Base-by-base conservation (phyloP, 1,140 invertebrate species). In the Holotrichia oblita region DNA sequence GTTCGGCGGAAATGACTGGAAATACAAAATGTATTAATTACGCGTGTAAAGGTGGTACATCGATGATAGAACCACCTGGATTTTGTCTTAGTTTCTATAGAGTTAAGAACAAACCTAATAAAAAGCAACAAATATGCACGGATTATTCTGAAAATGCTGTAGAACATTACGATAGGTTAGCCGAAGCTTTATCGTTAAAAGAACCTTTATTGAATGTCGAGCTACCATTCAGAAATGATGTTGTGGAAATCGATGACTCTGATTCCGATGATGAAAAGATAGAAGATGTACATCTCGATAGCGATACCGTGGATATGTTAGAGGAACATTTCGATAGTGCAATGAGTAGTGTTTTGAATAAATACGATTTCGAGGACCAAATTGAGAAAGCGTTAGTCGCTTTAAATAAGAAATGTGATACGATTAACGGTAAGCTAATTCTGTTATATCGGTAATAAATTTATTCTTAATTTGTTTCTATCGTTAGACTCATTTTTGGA, bases 201-300 rank as follows among this genome's bases (percentile, higher is more conserved):
- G 86, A 88, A 81, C 82, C 88, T 7, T 72, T 90, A 8, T 84
- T 89, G 22, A 82, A 87, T 40, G 87, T 87, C 77, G 82, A 89
- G 44, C 87, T 89, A 85, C 89, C 89, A 3, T 73, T 85, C 12
- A 77, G 83, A n/a, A 88, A 89, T 83, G 88, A 89, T 81, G 89
- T 88, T 3, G 87, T 89, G 81, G 88, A 90, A 83, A 89, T 90
- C 41, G 89, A 89, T 82, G 88, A 90, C 81, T 89, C 89, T 2
- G 89, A 90, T 81, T 89, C 89, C 40, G 88, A 89, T 76, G 86
- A 87, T 0, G 87, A 88, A 12, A 82, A 82, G 44, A 64, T 78
- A 34, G 85, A 87, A 24, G 83, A 84, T 34, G 22, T 78, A 73
- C 80, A 78, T 78, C 80, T 87, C 76, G 80, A 83, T 83, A 40